Base-by-base conservation (phyloP, 2,888 invertebrate genomes). In the Plutella xylostella region DNA sequence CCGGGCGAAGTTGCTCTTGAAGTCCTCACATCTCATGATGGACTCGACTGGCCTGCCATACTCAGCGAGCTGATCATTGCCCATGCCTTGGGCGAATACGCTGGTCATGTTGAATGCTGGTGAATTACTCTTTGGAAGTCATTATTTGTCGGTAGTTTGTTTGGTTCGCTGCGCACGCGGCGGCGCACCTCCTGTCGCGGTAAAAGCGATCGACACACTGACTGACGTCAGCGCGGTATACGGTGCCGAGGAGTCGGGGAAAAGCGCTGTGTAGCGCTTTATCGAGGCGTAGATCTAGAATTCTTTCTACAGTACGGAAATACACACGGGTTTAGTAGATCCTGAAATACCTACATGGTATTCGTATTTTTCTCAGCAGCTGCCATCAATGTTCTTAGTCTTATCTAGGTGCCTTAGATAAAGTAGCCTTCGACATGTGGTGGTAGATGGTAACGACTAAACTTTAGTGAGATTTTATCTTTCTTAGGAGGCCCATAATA, bases 1-100 rank as follows among this genome's bases (percentile, higher is more conserved):
- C 55, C 82, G 71, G 1, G 82, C 82, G 50, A 83, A 83, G 58
- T 80, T 82, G 51, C 82, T 83, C 51, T 83, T 83, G 54, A 83
- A 83, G 56, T 83, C 78, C 52, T 80, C 79, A 57, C 79, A 80
- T 55, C 70, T 68, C 82, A 83, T 83, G 50, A 83, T 78, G 15
- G 79, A 74, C 63, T 83, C 82, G 42, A 82, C 79, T 39, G 83
- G 75, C 53, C 63, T 68, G 49, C 67, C 68, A 51, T 79, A 80
- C 59, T 71, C 77, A 43, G 72, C 72, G 19, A 34, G n/a, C 46
- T 66, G 72, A 51, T 59, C 52, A 40, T 57, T 57, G 41, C 52
- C 60, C 35, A 56, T 19, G 15, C 11, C 37, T 37, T 25, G 21
- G 6, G 39, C 14, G 21, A 15, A 14, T 21, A 25, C 6, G 30